These are phyloP conservation scores for Todus mexicanus DNA, from an alignment of 2,797 vertebrate species.

Conservation along the genomic window DNA sequence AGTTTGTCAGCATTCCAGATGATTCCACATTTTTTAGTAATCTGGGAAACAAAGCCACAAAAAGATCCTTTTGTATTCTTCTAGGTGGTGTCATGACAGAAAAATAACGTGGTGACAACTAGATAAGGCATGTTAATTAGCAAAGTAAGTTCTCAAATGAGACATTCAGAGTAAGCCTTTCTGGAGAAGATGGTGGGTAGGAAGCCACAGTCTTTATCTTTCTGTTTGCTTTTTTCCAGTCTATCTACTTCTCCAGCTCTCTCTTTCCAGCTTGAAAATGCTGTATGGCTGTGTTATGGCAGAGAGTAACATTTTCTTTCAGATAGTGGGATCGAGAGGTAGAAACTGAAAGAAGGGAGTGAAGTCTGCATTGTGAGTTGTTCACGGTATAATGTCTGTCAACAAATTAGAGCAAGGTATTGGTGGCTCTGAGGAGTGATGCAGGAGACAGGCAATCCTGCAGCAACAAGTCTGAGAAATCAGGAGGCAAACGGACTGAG, in stretches of 20 bases:
- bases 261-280: not conserved
- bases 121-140: not conserved
- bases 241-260: not conserved
- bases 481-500: not conserved
- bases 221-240: not conserved
- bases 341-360: not conserved
- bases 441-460: not conserved
- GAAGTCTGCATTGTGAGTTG: not conserved
- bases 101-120: not conserved
- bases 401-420: not conserved
- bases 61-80: not conserved
- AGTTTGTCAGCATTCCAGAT: not conserved
- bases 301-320: not conserved
- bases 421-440: not conserved
- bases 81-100: not conserved
- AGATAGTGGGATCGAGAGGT: not conserved
- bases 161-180: not conserved
- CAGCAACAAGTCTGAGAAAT: not conserved
- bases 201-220: not conserved
- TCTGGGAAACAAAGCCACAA: not conserved
- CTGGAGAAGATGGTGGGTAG: not conserved
- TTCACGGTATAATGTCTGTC: not conserved
- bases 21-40: not conserved
- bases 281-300: not conserved
- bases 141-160: not conserved